Conservation (phyloP, 2,888 invertebrate genomes). For the Sesamia inferens region DNA sequence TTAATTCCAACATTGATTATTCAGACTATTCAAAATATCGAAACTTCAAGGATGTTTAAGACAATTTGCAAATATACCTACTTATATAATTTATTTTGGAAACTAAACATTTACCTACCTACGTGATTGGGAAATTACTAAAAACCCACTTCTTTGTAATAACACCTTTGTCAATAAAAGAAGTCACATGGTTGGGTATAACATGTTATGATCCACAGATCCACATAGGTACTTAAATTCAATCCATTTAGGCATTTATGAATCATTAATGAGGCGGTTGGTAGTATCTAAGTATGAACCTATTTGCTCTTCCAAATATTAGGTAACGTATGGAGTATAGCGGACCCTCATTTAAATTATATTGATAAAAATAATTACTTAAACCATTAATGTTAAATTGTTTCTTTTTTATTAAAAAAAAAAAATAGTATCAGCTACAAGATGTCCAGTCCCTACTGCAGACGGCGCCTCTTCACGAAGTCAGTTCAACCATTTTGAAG, state of each 20-base stretch:
- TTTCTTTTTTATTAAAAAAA: too few species aligned
- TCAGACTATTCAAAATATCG: not conserved
- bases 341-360: not conserved
- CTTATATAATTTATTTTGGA: not conserved
- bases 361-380: too few species aligned
- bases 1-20: not conserved
- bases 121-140: conserved; percentile 46
- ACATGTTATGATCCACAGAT: conserved; percentile 11
- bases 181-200: not conserved
- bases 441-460: not conserved
- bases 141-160: conserved; percentile 37
- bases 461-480: not conserved
- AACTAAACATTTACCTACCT: conserved; percentile 10
- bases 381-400: too few species aligned
- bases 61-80: not conserved
- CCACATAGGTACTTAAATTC: not conserved
- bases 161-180: conserved; percentile 52
- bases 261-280: too few species aligned
- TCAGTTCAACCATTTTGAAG: not conserved
- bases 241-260: not conserved
- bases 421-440: not conserved
- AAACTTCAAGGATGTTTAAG: not conserved
- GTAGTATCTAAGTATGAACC: not conserved
- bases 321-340: not conserved
- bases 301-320: not conserved